phyloP scores from a whole-genome alignment of 53 echinoderm and acorn worm species.

The Astropecten irregularis region DNA sequence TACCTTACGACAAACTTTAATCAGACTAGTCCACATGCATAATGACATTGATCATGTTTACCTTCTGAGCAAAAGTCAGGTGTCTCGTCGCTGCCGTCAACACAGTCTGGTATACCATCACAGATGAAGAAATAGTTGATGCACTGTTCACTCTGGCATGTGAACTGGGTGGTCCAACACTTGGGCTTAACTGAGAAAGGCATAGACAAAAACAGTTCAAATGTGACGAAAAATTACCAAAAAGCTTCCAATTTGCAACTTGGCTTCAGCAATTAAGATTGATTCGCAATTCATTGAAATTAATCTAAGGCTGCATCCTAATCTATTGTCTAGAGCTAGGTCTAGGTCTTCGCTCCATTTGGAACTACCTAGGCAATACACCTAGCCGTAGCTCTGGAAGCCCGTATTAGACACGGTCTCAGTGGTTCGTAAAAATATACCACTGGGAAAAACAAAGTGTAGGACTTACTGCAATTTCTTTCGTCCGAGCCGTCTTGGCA shows the following conservation, averaged over 20 bases:
- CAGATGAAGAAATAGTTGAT: conserved; percentile 57
- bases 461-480: conserved; percentile 64
- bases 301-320: too few relatives aligned
- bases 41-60: neutral
- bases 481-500: conserved; percentile 93
- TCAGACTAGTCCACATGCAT: neutral
- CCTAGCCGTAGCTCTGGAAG: too few relatives aligned
- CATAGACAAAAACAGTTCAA: too few relatives aligned
- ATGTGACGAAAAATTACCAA: too few relatives aligned
- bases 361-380: too few relatives aligned
- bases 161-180: conserved; percentile 27
- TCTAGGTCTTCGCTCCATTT: too few relatives aligned
- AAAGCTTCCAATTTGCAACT: too few relatives aligned
- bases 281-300: too few relatives aligned
- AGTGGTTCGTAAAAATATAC: neutral
- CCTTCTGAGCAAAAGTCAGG: conserved; percentile 53
- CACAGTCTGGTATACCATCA: conserved; percentile 67
- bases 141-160: conserved; percentile 72
- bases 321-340: too few relatives aligned
- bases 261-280: too few relatives aligned
- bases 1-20: neutral
- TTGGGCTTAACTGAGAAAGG: neutral
- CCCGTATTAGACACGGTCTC: too few relatives aligned
- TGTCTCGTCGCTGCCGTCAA: conserved; percentile 75
- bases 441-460: neutral